These are phyloP conservation scores for Ondatra zibethicus DNA, from an alignment of 2,113 vertebrate species.

Conservation along the genomic window DNA sequence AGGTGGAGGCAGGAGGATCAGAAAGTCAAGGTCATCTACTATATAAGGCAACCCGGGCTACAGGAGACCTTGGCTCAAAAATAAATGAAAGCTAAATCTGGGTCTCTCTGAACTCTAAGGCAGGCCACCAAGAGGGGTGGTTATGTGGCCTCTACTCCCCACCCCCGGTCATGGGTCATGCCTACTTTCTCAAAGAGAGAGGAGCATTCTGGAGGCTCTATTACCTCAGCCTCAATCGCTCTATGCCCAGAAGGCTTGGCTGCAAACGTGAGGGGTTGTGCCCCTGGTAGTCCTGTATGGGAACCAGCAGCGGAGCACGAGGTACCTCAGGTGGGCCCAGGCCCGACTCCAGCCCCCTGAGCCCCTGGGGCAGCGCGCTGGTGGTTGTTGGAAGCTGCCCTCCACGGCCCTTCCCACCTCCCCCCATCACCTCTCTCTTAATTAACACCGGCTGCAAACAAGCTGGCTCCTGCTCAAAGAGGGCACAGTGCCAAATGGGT, in stretches of 20 bases:
- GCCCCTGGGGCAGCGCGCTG: background rate
- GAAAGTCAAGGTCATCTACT: background rate
- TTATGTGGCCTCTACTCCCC: no score
- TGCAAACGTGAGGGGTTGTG: background rate
- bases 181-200: no score
- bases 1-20: background rate
- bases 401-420: background rate
- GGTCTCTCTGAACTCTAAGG: no score
- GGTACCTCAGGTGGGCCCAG: background rate
- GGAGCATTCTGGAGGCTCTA: no score
- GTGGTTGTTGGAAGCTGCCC: conserved; percentile 51
- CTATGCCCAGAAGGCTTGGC: no score
- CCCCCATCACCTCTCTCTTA: conserved; percentile 74
- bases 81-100: background rate
- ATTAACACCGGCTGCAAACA: conserved; percentile 76
- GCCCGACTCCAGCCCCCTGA: background rate
- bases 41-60: background rate
- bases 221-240: background rate
- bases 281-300: accelerated
- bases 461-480: conserved; percentile 54
- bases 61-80: background rate
- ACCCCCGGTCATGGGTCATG: no score
- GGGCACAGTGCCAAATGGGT: conserved; percentile 52
- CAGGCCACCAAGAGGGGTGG: no score
- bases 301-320: accelerated